Base-by-base conservation (phyloP, 2,888 invertebrate species). In the Meandrusa payeni region DNA sequence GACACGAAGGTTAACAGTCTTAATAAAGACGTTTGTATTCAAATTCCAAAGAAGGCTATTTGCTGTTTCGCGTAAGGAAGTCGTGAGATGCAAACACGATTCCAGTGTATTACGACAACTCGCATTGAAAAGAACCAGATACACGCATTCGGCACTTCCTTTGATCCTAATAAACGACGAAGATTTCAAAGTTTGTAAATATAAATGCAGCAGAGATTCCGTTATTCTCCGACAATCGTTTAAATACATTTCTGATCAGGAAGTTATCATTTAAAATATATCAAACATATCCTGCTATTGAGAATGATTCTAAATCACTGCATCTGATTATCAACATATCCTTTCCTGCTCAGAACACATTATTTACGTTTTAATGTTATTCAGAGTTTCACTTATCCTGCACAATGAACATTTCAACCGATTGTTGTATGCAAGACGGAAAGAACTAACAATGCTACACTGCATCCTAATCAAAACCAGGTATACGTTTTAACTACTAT, bases 51-150 rank as follows among this genome's bases (percentile, higher is more conserved):
- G 59, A 62, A 59, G 63, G 61, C 55, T 57, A 57, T 56, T 57
- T 47, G 52, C 53, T 48, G 56, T 57, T 64, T 68, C 61, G 52
- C 59, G 58, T 65, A 70, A 76, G 75, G 69, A 74, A 73, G 61
- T 73, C 64, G 60, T 71, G 61, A 61, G 64, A 57, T 50, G 63
- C 61, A 67, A 69, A 66, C 64, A 69, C 62, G 61, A 74, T 75
- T 72, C n/a, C 72, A 75, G 73, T 65, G 69, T 72, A 79, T 79
- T 74, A 73, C 72, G 69, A 74, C 71, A 68, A 71, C 66, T 64
- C 52, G 56, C 57, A 58, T 70, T 70, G 78, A 76, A 70, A 71
- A 64, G 65, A 75, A 72, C 61, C 78, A 77, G 77, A 76, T 59
- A 54, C 63, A 58, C 64, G 59, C 55, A 60, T 57, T 52, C 61